Base-by-base conservation (phyloP, 2,113 vertebrate genomes). In the Pygoscelis antarcticus region DNA sequence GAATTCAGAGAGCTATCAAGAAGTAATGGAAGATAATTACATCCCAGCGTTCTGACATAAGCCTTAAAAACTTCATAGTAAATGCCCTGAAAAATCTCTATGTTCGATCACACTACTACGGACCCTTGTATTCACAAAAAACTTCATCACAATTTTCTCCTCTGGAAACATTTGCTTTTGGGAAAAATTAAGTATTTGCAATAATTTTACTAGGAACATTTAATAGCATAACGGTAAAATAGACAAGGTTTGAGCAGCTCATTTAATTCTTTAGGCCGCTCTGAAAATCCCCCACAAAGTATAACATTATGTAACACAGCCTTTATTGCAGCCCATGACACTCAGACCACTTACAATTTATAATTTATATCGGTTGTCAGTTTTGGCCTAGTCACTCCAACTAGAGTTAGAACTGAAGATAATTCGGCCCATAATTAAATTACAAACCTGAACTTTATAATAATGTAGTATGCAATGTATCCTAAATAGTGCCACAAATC, bases 371-470 rank as follows among this genome's bases (percentile, higher is more conserved):
- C 49, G 85, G 70, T 91, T 90, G 87, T 90, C 94, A 97, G 93
- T 51, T 58, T 86, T 87, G 82, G 89, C 89, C 95, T 76, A 96
- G 94, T 68, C 81, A 90, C 70, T 93, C 85, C 4, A 13, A 80
- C 87, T 95, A n/a, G 90, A 97, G 91, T 88, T 95, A 95, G 94
- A 95, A 93, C 25, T 88, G 89, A 77, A 93, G 89, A 89, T 97
- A 96, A 96, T 95, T 91, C 88, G 89, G 78, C 30, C 75, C 55
- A 91, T 93, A 96, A 97, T 97, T 97, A 96, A 96, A 95, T 95
- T 96, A 94, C 74, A 95, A 95, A 96, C 71, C 93, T 97, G 96
- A 96, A 97, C 97, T 97, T 97, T 95, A 88, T 85, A 91, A 89
- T 95, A 97, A 92, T 92, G 68, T 90, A 74, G 40, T 75, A 95